A percentile compares a stretch with the other conserved stretches of the same genome.
Conservation (phyloP, 2,888 invertebrate genomes). For the Nomada fucata region DNA sequence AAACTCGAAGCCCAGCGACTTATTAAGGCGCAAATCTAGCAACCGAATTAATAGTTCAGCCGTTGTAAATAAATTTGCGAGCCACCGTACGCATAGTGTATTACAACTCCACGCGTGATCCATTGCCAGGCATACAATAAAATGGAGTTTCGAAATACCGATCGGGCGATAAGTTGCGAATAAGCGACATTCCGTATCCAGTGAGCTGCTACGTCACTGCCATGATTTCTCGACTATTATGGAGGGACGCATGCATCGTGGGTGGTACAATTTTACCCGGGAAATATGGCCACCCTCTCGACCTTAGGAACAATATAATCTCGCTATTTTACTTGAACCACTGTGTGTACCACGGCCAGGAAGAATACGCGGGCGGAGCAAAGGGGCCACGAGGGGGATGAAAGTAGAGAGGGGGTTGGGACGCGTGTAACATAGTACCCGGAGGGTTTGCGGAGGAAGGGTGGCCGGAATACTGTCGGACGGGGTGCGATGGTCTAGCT, state of each 20-base stretch:
- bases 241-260: constrained; percentile 44
- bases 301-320: constrained; percentile 77
- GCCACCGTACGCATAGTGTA: too few relatives aligned
- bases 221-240: constrained; percentile 52
- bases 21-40: too few relatives aligned
- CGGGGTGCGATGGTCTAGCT: constrained; percentile 77
- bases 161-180: constrained; percentile 11
- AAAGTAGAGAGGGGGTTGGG: constrained; percentile 45
- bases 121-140: too few relatives aligned
- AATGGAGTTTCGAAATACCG: too few relatives aligned
- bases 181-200: constrained; percentile 11
- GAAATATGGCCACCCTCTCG: constrained; percentile 72
- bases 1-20: too few relatives aligned
- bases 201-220: constrained; percentile 25
- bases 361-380: constrained; percentile 66
- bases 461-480: constrained; percentile 72
- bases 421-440: constrained; percentile 62
- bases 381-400: constrained; percentile 59
- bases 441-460: constrained; percentile 56
- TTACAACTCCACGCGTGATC: too few relatives aligned
- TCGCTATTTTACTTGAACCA: constrained; percentile 75
- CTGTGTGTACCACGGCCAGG: constrained; percentile 52
- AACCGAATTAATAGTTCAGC: too few relatives aligned
- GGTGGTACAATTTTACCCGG: constrained; percentile 64
- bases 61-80: too few relatives aligned